A percentile compares a stretch with the other conserved stretches of the same genome.
These are phyloP conservation scores for Acanthosepion pharaonis DNA, from an alignment of 2,888 invertebrate genomes.

Conservation along the genomic window DNA sequence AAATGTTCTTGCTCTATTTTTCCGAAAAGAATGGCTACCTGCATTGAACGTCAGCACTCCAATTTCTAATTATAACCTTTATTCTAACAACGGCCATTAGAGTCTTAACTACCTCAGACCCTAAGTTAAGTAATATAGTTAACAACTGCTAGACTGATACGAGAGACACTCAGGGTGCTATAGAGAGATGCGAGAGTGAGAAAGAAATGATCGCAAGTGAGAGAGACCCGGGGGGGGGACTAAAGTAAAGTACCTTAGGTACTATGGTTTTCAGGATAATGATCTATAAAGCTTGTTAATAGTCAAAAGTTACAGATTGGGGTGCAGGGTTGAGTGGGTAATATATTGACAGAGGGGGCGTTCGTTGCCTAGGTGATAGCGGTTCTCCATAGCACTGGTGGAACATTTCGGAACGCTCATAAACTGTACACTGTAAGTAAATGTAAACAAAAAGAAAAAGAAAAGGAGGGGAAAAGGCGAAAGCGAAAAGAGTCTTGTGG, in stretches of 20 bases:
- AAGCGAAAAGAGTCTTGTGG: not conserved
- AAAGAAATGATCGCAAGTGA: not conserved
- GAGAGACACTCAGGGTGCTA: not conserved
- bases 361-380: not conserved
- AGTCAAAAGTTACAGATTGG: not conserved
- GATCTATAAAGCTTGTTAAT: not conserved
- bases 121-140: no score
- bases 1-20: no score
- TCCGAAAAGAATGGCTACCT: no score
- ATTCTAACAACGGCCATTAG: no score
- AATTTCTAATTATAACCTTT: no score
- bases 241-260: not conserved
- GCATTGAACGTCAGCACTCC: no score
- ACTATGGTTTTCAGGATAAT: not conserved
- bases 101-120: no score
- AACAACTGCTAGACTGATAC: not conserved
- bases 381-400: not conserved
- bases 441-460: constrained; percentile 17
- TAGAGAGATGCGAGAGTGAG: not conserved
- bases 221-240: not conserved
- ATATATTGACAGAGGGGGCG: not conserved
- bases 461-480: not conserved
- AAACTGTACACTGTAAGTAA: constrained; percentile 18
- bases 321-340: not conserved
- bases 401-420: constrained; percentile 1